These are phyloP conservation scores for Grapholita molesta DNA, from an alignment of 1,140 invertebrate genomes.

Conservation along the genomic window DNA sequence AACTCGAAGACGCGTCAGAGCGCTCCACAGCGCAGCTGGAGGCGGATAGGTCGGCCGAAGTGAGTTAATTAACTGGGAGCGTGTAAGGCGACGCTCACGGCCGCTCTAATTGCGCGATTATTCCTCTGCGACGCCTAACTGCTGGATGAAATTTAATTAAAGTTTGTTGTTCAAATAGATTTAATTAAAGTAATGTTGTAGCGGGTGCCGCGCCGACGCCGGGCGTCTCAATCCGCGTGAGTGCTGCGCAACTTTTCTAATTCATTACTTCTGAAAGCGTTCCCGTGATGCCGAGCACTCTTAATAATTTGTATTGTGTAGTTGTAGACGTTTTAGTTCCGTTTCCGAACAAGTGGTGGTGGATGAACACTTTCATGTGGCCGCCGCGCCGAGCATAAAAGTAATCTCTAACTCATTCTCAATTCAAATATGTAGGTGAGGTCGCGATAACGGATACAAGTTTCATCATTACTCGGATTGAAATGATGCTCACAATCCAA, in stretches of 20 bases:
- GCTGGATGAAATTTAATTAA: constrained; percentile 78
- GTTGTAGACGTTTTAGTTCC: constrained; percentile 53
- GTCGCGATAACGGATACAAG: constrained; percentile 25
- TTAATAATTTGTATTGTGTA: constrained; percentile 77
- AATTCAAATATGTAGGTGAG: neutral
- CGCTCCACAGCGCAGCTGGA: constrained; percentile 29
- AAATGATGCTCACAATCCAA: constrained; percentile 34
- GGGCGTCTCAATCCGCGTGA: constrained; percentile 72
- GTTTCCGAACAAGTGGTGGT: neutral
- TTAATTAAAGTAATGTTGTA: constrained; percentile 78
- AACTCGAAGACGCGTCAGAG: too few relatives aligned
- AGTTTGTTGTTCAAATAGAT: constrained; percentile 78
- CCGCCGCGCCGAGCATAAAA: constrained; percentile 18
- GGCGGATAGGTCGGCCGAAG: constrained; percentile 62
- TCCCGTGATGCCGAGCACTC: constrained; percentile 74
- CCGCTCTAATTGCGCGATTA: constrained; percentile 77
- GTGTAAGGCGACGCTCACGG: constrained; percentile 76
- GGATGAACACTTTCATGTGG: constrained; percentile 21
- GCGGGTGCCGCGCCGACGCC: constrained; percentile 59
- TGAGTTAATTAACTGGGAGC: constrained; percentile 75
- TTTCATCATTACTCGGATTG: constrained; percentile 40
- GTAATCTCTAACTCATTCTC: constrained; percentile 21
- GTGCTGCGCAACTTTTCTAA: constrained; percentile 78
- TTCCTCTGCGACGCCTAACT: constrained; percentile 77
- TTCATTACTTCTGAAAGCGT: constrained; percentile 78